These are phyloP conservation scores for Anarhynchus alexandrinus DNA, from an alignment of 2,113 vertebrate species.

Conservation along the genomic window DNA sequence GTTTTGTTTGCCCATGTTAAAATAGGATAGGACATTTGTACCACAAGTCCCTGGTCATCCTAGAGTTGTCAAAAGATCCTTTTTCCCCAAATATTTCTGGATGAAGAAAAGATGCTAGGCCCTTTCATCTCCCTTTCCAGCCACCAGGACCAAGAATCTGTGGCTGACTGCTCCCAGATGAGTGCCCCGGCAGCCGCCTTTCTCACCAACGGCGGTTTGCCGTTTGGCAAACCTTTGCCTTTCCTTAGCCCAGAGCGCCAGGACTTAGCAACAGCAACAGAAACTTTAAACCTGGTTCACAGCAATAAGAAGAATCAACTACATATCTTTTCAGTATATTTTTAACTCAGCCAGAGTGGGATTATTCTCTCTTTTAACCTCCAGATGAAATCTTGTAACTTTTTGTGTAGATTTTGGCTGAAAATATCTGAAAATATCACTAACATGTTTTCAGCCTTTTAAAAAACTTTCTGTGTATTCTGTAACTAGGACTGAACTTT, in stretches of 20 bases:
- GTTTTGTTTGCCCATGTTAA: neutral
- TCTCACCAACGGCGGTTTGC: too few species aligned
- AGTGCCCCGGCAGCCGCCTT: neutral
- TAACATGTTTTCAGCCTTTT: neutral
- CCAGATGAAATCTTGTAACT: neutral
- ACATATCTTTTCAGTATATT: neutral
- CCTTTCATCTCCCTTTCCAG: neutral
- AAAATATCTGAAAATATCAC: neutral
- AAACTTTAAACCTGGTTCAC: neutral
- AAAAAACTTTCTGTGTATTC: neutral
- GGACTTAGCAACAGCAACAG: neutral
- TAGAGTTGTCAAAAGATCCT: neutral
- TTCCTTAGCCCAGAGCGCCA: neutral
- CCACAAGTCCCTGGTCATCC: neutral
- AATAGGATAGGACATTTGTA: neutral
- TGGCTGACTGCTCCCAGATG: neutral
- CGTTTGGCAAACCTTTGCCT: too few species aligned
- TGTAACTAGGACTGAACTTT: neutral
- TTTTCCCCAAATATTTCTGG: neutral
- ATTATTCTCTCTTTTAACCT: neutral
- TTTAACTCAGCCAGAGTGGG: neutral
- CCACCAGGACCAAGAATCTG: neutral
- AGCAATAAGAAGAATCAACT: neutral
- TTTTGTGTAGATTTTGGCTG: neutral
- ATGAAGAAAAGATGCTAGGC: neutral